phyloP scores from a whole-genome alignment of 2,888 invertebrate genomes.

The Parasteatoda lunata region DNA sequence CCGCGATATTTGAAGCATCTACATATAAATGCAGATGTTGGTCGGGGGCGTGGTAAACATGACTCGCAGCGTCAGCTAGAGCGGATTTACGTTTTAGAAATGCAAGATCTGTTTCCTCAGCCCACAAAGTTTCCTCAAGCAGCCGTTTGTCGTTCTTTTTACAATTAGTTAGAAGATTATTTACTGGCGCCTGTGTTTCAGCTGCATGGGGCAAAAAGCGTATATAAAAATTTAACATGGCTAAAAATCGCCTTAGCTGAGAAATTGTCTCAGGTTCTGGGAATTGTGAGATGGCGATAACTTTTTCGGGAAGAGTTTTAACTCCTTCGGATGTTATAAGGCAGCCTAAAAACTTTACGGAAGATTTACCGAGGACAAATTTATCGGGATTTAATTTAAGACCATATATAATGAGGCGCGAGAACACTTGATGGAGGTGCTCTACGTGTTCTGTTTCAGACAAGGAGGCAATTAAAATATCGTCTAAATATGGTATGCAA shows the following conservation, averaged over 20 bases:
- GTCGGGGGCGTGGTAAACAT: neutral
- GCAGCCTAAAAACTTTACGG: constrained; percentile 4
- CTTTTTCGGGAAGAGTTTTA: neutral
- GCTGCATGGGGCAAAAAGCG: neutral
- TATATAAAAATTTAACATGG: constrained; percentile 12
- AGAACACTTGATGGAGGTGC: neutral
- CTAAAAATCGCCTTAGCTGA: neutral
- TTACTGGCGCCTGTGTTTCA: neutral
- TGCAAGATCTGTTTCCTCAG: neutral
- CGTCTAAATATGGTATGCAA: neutral
- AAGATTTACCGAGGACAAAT: constrained; percentile 20
- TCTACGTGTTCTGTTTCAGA: neutral
- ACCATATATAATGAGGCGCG: neutral
- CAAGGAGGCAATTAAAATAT: neutral
- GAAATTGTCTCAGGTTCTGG: neutral
- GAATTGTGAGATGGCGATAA: neutral
- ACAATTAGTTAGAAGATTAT: neutral
- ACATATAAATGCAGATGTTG: no score
- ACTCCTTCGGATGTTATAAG: neutral
- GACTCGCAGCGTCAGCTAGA: neutral
- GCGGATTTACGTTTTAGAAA: neutral
- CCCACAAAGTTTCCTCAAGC: no score
- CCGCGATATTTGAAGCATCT: neutral
- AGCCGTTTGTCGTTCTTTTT: neutral
- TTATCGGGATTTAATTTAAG: constrained; percentile 37